A percentile compares a stretch with the other conserved stretches of the same genome.
Evolutionary conservation across 2,888 invertebrate genomes (phyloP).

Genomic region (Hirtodrosophila alboralis): DNA sequence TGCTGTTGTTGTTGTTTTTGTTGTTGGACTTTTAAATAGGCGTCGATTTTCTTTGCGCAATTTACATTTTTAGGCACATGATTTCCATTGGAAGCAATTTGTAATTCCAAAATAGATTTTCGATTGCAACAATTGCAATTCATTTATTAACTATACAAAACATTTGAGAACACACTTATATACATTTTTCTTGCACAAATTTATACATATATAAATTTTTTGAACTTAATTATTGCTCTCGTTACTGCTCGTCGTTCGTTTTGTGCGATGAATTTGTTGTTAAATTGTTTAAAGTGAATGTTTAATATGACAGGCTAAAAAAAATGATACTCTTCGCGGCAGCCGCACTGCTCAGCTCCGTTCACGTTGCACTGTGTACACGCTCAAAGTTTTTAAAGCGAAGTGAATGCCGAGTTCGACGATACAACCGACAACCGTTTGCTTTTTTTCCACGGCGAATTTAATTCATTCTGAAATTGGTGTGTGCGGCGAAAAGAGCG

Average conservation of each 20-base stretch:
- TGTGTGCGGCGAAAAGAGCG: constrained; percentile 54
- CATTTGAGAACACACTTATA: constrained; percentile 27
- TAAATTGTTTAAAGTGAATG: constrained; percentile 53
- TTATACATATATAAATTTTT: constrained; percentile 16
- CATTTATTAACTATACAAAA: constrained; percentile 40
- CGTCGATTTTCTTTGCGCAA: constrained; percentile 78
- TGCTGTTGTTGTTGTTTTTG: constrained; percentile 38
- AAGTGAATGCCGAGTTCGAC: constrained; percentile 73
- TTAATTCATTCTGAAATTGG: constrained; percentile 74
- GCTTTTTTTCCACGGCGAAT: constrained; percentile 65
- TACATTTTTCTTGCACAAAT: constrained; percentile 33
- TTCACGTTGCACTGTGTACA: constrained; percentile 68
- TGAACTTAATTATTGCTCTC: constrained; percentile 35
- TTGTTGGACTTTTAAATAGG: constrained; percentile 74
- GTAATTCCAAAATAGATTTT: constrained; percentile 68
- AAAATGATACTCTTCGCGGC: constrained; percentile 59
- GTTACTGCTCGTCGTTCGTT: constrained; percentile 48
- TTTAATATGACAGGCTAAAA: constrained; percentile 56
- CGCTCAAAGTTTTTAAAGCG: constrained; percentile 78
- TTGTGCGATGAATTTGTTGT: constrained; percentile 41
- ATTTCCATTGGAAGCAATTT: constrained; percentile 77
- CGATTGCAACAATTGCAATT: constrained; percentile 59
- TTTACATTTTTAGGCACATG: constrained; percentile 81
- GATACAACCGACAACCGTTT: constrained; percentile 59
- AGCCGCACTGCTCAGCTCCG: constrained; percentile 60